These are phyloP conservation scores for Physella acuta DNA, from an alignment of 1,140 invertebrate genomes.

Conservation along the genomic window DNA sequence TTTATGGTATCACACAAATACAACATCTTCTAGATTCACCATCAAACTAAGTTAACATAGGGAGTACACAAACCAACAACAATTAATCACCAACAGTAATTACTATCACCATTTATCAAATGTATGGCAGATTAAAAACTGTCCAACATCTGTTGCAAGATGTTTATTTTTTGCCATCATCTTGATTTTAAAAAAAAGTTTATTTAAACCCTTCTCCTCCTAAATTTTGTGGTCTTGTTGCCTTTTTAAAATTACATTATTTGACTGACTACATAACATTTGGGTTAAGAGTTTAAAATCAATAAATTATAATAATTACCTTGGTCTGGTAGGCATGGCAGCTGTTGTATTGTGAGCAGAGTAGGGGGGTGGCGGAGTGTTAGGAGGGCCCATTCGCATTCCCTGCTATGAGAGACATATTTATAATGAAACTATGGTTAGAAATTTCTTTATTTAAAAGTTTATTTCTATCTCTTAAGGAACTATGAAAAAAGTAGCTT, in stretches of 20 bases:
- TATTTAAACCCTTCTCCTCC: no score
- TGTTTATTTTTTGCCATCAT: not conserved
- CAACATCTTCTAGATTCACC: not conserved
- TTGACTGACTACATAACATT: not conserved
- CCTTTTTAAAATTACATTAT: not conserved
- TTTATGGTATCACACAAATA: no score
- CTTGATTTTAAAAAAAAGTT: not conserved
- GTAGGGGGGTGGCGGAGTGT: slow-evolving; percentile 22
- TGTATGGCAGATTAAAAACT: no score
- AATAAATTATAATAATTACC: not conserved
- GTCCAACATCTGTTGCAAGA: no score
- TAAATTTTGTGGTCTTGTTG: no score
- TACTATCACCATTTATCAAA: not conserved
- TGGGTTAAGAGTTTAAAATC: not conserved
- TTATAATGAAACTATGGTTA: not conserved
- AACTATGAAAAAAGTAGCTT: no score
- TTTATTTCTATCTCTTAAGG: no score
- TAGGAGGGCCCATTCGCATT: slow-evolving; percentile 17
- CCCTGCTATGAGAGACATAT: not conserved
- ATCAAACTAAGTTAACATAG: not conserved
- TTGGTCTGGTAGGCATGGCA: not conserved
- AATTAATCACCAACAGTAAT: not conserved
- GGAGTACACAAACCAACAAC: not conserved
- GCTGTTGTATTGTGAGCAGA: not conserved
- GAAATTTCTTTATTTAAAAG: not conserved